Evolutionary conservation across 2,888 invertebrate species (phyloP), one percentile per base, ranked within the genome.

Genomic region (Tachina lurida): DNA sequence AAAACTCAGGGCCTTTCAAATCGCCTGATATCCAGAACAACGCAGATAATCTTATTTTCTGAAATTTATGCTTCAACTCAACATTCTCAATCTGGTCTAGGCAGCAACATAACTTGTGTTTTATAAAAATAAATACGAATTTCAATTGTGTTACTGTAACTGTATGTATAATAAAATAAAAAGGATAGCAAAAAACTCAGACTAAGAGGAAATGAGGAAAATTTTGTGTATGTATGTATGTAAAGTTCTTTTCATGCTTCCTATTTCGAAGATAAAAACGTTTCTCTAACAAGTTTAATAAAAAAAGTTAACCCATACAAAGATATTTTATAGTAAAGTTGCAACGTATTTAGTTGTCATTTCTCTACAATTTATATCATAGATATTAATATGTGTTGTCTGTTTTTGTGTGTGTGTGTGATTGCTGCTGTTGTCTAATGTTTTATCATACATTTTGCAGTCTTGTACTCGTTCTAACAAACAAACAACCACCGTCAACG

Each of bases 181-280:
- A 49, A 60, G 63, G 22, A 54, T 45, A 31, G 19, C 54, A 70
- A 63, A 77, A 74, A 81, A 67, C 67, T 76, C 71, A 71, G 81
- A 77, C 71, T 67, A 41, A 62, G 15, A 78, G 83, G 79, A 85
- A 83, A 80, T 83, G 79, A 71, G 65, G 54, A 85, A 82, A 81
- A 70, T 70, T 56, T 43, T 62, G n/a, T 39, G n/a, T 58, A 58
- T 45, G 19, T 31, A 17, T n/a, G 17, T 47, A n/a, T 49, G n/a
- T 49, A 41, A 19, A 19, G 15, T 52, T 39, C 52, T 54, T 73
- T 56, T 22, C 22, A 19, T 56, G 45, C 54, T 76, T 43, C 9
- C 58, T n/a, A 52, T 63, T 65, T 73, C 1, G 54, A 78, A 65
- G 58, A 83, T 56, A 70, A 76, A 56, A 81, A 56, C 47, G 15